Evolutionary conservation across 2,888 invertebrate genomes (phyloP).

Genomic region (Parnassius apollo): DNA sequence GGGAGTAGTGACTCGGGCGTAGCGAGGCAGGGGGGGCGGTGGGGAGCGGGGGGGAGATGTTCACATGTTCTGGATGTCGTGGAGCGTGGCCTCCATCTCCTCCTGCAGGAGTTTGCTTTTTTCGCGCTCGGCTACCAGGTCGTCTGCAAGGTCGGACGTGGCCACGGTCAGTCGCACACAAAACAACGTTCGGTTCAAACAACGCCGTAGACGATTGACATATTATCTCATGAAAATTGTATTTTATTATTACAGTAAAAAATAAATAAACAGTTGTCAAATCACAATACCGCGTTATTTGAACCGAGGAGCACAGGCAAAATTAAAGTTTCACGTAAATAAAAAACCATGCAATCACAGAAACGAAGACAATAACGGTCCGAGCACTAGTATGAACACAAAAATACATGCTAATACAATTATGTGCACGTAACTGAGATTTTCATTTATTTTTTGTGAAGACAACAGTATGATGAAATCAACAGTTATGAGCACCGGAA

Average conservation of each 20-base stretch:
- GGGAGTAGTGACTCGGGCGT: conserved; percentile 41
- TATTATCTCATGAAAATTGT: too few relatives aligned
- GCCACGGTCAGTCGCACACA: conserved; percentile 72
- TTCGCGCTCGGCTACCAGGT: conserved; percentile 95
- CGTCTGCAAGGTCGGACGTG: conserved; percentile 88
- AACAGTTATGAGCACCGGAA: conserved; percentile 25
- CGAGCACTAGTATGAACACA: conserved; percentile 70
- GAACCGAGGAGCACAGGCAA: conserved; percentile 56
- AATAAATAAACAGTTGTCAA: conserved; percentile 2
- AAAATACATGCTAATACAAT: conserved; percentile 65
- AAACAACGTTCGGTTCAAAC: conserved; percentile 51
- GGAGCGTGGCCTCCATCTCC: conserved; percentile 99
- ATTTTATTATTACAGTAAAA: too few relatives aligned
- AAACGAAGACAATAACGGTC: conserved; percentile 55
- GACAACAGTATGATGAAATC: neutral
- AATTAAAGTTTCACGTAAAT: conserved; percentile 53
- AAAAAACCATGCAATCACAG: conserved; percentile 62
- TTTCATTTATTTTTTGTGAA: conserved; percentile 4
- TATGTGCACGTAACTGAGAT: conserved; percentile 39
- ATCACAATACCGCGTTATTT: conserved; percentile 34
- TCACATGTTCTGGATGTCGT: conserved; percentile 99
- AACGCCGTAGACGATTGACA: conserved; percentile 21
- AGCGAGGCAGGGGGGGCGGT: conserved; percentile 33
- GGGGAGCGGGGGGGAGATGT: conserved; percentile 54
- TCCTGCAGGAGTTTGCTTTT: conserved; percentile 98